Evolutionary conservation across 1,140 invertebrate species (phyloP).

Genomic region (Grapholita molesta): DNA sequence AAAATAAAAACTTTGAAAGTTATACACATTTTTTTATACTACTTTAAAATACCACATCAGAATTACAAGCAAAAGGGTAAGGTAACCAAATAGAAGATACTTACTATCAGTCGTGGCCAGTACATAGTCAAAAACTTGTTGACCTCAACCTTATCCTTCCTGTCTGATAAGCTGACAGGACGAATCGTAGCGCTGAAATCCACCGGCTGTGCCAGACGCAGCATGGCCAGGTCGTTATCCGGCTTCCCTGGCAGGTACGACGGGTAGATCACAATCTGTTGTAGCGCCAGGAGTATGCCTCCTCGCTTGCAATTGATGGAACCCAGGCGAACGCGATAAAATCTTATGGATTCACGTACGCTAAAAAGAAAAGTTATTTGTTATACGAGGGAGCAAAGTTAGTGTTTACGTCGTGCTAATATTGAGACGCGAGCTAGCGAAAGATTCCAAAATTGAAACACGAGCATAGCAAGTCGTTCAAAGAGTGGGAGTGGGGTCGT

Average conservation of each 20-base stretch:
- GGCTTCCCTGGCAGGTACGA: constrained; percentile 39
- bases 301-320: constrained; percentile 61
- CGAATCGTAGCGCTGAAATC: constrained; percentile 30
- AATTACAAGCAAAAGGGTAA: background rate
- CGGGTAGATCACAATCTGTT: constrained; percentile 50
- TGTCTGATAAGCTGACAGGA: constrained; percentile 41
- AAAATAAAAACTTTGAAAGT: too few relatives aligned
- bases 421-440: too few relatives aligned
- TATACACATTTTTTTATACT: background rate
- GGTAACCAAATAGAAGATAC: constrained; percentile 21
- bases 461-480: too few relatives aligned
- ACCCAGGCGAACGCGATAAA: constrained; percentile 52
- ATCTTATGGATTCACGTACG: constrained; percentile 52
- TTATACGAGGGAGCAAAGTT: too few relatives aligned
- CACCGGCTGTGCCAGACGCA: constrained; percentile 36
- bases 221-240: constrained; percentile 45
- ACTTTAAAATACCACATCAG: background rate
- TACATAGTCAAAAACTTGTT: constrained; percentile 55
- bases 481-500: too few relatives aligned
- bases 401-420: too few relatives aligned
- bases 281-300: constrained; percentile 48
- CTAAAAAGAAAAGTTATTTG: too few relatives aligned
- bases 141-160: constrained; percentile 37
- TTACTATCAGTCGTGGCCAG: constrained; percentile 63
- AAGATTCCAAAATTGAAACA: too few relatives aligned